A percentile compares a stretch with the other conserved stretches of the same genome.
phyloP scores from a whole-genome alignment of 2,888 invertebrate species.

The Acronicta leporina region DNA sequence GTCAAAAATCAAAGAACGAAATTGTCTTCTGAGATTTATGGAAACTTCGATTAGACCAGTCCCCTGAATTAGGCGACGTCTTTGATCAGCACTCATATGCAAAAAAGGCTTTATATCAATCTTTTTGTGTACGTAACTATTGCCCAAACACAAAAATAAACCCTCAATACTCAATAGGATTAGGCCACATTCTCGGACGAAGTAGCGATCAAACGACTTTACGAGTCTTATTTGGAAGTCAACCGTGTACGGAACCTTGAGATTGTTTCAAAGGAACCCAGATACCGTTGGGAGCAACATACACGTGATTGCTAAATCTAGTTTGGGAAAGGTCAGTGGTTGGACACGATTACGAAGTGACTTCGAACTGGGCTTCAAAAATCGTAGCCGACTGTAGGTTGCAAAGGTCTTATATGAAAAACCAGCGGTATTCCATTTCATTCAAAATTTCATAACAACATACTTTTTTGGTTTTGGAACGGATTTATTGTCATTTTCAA shows the following conservation, averaged over 20 bases:
- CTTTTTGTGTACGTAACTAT: not conserved
- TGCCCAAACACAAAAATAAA: not conserved
- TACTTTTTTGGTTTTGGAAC: too few species aligned
- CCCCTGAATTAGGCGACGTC: too few species aligned
- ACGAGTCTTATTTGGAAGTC: constrained; percentile 54
- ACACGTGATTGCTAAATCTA: constrained; percentile 58
- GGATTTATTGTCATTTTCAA: too few species aligned
- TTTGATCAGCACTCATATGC: too few species aligned
- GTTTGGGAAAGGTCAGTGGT: constrained; percentile 39
- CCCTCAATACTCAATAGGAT: constrained; percentile 17
- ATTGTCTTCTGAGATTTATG: too few species aligned
- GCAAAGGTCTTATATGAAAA: too few species aligned
- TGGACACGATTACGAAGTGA: constrained; percentile 20
- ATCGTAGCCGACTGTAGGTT: too few species aligned
- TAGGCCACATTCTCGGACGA: constrained; percentile 23
- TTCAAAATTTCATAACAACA: too few species aligned
- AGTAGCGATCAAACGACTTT: constrained; percentile 33
- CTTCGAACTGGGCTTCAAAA: not conserved
- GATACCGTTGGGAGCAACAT: constrained; percentile 48
- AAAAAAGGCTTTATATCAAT: too few species aligned
- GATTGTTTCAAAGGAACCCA: constrained; percentile 32
- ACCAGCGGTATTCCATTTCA: too few species aligned
- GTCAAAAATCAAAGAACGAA: too few species aligned
- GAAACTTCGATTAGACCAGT: too few species aligned
- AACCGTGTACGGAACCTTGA: constrained; percentile 40